These are phyloP conservation scores for Melipona quadrifasciata DNA, from an alignment of 1,140 invertebrate species.

Conservation along the genomic window DNA sequence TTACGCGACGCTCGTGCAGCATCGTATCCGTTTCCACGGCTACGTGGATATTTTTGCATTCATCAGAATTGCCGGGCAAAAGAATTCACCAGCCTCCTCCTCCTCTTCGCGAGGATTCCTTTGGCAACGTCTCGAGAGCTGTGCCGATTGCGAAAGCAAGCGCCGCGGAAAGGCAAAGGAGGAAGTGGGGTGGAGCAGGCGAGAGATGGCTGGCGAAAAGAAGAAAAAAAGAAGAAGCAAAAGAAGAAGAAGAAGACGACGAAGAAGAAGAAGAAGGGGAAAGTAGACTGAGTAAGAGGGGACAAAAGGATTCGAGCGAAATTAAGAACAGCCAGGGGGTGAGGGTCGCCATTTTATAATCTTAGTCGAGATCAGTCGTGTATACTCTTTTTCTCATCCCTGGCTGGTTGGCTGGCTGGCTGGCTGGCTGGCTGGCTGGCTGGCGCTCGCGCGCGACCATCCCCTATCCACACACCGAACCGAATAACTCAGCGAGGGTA, in stretches of 20 bases:
- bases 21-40: slow-evolving; percentile 22
- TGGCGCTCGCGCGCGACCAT: background rate
- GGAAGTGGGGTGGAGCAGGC: slow-evolving; percentile 7
- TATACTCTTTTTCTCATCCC: slow-evolving; percentile 57
- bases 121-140: slow-evolving; percentile 45
- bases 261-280: slow-evolving; percentile 15
- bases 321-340: slow-evolving; percentile 64
- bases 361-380: slow-evolving; percentile 65
- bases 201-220: slow-evolving; percentile 25
- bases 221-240: background rate
- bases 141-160: slow-evolving; percentile 59
- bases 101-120: slow-evolving; percentile 25
- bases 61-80: slow-evolving; percentile 58
- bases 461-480: slow-evolving; percentile 6
- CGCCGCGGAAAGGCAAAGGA: slow-evolving; percentile 53
- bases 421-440: too few relatives aligned
- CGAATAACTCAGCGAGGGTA: slow-evolving; percentile 32
- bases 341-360: slow-evolving; percentile 72
- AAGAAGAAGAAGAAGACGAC: background rate
- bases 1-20: background rate
- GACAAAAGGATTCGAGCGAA: slow-evolving; percentile 66
- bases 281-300: slow-evolving; percentile 39
- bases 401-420: slow-evolving; percentile 20
- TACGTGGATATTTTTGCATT: slow-evolving; percentile 23
- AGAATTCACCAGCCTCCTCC: slow-evolving; percentile 46